Evolutionary conservation across 1,140 invertebrate species (phyloP).

Genomic region (Rhagoletis pomonella): DNA sequence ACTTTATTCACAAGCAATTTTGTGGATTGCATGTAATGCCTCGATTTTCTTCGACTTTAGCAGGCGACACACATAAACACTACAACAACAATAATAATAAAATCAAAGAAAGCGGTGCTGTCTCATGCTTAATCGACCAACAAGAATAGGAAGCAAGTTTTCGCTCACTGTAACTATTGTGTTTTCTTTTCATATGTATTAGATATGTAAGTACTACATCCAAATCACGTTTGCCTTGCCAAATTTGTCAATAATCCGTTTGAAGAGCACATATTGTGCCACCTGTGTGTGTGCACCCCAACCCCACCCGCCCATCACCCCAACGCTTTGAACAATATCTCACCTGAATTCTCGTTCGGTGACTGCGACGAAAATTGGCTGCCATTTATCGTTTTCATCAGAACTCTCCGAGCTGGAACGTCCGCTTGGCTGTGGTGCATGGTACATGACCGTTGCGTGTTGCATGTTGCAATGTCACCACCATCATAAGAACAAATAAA

Average conservation of each 20-base stretch:
- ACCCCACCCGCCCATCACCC: neutral
- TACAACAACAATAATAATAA: neutral
- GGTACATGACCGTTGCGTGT: neutral
- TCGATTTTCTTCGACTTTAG: neutral
- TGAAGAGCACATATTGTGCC: neutral
- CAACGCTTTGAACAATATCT: slow-evolving; percentile 43
- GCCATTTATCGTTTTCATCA: slow-evolving; percentile 83
- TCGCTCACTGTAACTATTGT: neutral
- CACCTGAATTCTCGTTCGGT: slow-evolving; percentile 89
- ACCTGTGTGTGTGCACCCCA: neutral
- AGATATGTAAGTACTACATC: neutral
- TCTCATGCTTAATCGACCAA: neutral
- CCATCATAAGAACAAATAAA: neutral
- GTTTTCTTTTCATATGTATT: neutral
- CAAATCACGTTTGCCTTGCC: neutral
- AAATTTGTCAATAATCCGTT: slow-evolving; percentile 38
- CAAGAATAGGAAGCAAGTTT: neutral
- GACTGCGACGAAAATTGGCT: slow-evolving; percentile 93
- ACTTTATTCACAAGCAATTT: slow-evolving; percentile 1
- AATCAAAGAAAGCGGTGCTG: neutral
- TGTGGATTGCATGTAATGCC: neutral
- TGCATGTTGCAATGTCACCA: slow-evolving; percentile 29
- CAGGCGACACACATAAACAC: neutral
- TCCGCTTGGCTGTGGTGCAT: slow-evolving; percentile 78
- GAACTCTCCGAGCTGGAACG: slow-evolving; percentile 86